These are phyloP conservation scores for Bombus consobrinus DNA, from an alignment of 1,140 invertebrate genomes.

Conservation along the genomic window DNA sequence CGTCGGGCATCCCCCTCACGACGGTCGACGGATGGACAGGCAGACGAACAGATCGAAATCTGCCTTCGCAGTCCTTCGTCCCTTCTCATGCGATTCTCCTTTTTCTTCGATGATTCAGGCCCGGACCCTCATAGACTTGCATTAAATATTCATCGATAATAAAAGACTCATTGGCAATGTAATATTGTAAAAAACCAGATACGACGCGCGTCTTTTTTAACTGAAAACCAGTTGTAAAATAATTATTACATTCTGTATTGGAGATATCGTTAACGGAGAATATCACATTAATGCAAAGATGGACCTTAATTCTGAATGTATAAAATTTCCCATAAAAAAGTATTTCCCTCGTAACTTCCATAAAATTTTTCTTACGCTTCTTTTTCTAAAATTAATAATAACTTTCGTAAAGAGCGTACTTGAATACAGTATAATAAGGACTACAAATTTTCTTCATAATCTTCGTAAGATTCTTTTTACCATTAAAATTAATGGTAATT, in stretches of 20 bases:
- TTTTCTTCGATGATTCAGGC: conserved; percentile 29
- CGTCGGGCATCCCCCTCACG: conserved; percentile 51
- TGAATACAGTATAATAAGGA: no score
- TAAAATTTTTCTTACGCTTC: no score
- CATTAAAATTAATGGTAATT: no score
- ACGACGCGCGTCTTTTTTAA: background rate
- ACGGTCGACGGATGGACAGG: conserved; percentile 51
- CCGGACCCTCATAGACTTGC: background rate
- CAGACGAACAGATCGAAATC: conserved; percentile 57
- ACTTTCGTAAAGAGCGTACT: no score
- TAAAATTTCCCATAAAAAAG: no score
- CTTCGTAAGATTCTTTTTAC: no score
- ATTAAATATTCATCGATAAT: conserved; percentile 42
- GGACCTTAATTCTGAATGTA: no score
- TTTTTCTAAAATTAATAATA: no score
- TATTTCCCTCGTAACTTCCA: no score
- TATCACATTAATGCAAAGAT: no score
- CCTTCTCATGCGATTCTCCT: conserved; percentile 41
- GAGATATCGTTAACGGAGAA: no score
- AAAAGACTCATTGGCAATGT: background rate
- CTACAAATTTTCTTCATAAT: no score
- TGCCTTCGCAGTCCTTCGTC: conserved; percentile 55
- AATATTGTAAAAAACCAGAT: background rate
- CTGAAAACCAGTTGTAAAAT: background rate
- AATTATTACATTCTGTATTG: background rate